Evolutionary conservation across 53 echinoderm and acorn worm genomes (phyloP), one percentile per base, ranked within the genome.

Genomic region (Henricia sp.): DNA sequence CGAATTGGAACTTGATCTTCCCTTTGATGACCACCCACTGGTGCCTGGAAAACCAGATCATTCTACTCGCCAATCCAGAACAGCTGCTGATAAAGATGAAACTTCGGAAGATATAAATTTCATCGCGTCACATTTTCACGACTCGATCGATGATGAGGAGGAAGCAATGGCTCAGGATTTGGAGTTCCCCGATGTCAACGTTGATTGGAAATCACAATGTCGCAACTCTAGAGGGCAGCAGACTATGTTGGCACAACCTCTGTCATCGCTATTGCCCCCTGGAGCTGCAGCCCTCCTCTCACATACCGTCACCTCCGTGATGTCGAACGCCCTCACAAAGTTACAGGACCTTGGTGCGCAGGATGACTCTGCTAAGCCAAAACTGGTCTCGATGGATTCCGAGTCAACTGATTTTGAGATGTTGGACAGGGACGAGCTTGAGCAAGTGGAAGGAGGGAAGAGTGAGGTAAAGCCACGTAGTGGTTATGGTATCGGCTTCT

Each of bases 401-500:
- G 95, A 95, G 42, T 70, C 88, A 16, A 89, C 92, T 1, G 95
- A 91, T n/a, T 95, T 93, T 84, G 95, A 95, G 82, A 84, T 95
- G 86, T 69, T 95, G 77, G 93, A 95, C 74, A 70, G 74, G 55
- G 85, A 84, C 3, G 95, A 95, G 71, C 72, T 95, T 64, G 87
- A 55, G 55, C 72, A 42, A 17, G 40, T 25, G 25, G 73, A 59
- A 23, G 84, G 64, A 70, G 66, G 74, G 72, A 67, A 67, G 34
- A 35, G 64, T 6, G 48, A 58, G 25, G 42, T 27, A 6, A 63
- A 62, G 37, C 46, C 80, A 12, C 41, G 77, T 14, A 80, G 64
- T 80, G 80, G 80, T 62, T 80, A 80, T 32, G 80, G 80, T 64
- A 50, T 80, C 11, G 63, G 63, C 37, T 63, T 30, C 32, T 50